Evolutionary conservation across 2,797 vertebrate species (phyloP), one percentile per base, ranked within the genome.

Genomic region (Caiman crocodilus): DNA sequence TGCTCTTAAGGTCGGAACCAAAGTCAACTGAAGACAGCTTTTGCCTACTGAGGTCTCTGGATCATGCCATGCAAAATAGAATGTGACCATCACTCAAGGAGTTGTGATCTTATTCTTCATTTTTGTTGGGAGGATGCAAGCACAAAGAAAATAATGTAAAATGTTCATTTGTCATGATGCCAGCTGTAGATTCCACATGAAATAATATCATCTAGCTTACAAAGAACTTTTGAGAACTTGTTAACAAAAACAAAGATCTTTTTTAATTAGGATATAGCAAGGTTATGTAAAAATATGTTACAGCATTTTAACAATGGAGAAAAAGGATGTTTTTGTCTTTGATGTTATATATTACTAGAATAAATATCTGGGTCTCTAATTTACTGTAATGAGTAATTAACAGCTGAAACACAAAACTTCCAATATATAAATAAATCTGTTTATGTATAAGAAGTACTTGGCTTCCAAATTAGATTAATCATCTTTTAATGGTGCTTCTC

Each of bases 341-440:
- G 80, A 82, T 9, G 10, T n/a, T 82, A 7, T 13, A 82, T 1
- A 0, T 79, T 84, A 78, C 32, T 58, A 80, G 50, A 28, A 89
- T 82, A 79, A 80, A 87, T 11, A 88, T 84, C 59, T 90, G 28
- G 78, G 61, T 69, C 61, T 90, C 56, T 82, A 55, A 92, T 88
- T 84, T 87, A 4, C n/a, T 84, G 20, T 56, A 79, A 85, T 69
- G 10, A 94, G 20, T 9, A 88, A 63, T 71, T 93, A 80, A 71
- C 42, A 14, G 9, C 76, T 85, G 90, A 86, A 63, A 50, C 2
- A 81, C 21, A 79, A 89, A 73, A 9, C 12, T 57, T 57, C 16
- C 15, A 89, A 61, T 88, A 88, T 56, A 59, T 5, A 25, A 82
- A 81, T 26, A 67, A 28, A 28, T 55, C 4, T 16, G 5, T 4